Base-by-base conservation (phyloP, 2,113 vertebrate genomes). In the Peromyscus polionotus region DNA sequence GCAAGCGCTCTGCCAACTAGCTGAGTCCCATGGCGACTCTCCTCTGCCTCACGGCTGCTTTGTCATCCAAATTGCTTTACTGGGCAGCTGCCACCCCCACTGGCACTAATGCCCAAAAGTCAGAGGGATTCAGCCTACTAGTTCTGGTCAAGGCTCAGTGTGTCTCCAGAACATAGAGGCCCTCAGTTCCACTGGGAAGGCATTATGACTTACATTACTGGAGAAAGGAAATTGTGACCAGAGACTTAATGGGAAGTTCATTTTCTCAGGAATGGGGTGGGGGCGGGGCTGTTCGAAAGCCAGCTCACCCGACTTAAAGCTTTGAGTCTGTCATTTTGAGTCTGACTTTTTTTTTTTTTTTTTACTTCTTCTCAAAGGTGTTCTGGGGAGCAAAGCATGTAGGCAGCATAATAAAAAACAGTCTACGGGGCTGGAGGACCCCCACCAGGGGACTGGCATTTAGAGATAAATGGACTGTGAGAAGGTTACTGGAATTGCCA, bases 321-420 rank as follows among this genome's bases (percentile, higher is more conserved):
- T 91, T n/a, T n/a, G 89, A 48, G 76, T 92, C 48, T 96, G 42
- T 90, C 72, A 86, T 96, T 93, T 42, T 42, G 42, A 42, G 42
- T 42, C 42, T 80, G 63, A 88, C 70, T 88, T 45, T 92, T 83
- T 57, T 86, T 57, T 86, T 31, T 6, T 57, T 88, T 33, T 42
- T 42, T 42, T 42, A 42, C 42, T 51, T 7, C 57, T 26, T 20
- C 87, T 83, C 84, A 92, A 86, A 97, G 93, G 88, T 95, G 75
- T 95, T 87, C 89, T 96, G 75, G 88, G 93, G 93, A 96, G 54
- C 67, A 88, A 54, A 93, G 73, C 92, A 90, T 73, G 76, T 73
- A 68, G 70, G 51, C 42, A 96, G 22, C 36, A 63, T 86, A 97
- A 92, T 80, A 94, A 96, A 97, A 95, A 76, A 93, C 88, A 97